Conservation (phyloP, 2,888 invertebrate genomes). For the Gibbula magus region DNA sequence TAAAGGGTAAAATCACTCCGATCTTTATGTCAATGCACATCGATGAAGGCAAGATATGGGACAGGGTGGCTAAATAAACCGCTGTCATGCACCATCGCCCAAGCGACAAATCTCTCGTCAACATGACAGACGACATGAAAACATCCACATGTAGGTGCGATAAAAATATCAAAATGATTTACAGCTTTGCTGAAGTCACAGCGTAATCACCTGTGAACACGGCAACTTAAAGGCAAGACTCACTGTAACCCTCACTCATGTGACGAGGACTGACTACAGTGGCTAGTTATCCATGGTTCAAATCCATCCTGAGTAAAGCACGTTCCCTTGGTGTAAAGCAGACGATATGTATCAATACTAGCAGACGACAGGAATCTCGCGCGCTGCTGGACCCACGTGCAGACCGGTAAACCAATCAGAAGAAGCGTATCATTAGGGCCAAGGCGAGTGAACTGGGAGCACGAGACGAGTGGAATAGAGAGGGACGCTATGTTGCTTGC, state of each 20-base stretch:
- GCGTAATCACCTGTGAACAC: too few species aligned
- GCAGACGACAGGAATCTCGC: constrained; percentile 19
- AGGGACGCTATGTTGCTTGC: too few species aligned
- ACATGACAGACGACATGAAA: neutral
- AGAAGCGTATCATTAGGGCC: neutral
- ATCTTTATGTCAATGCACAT: constrained; percentile 50
- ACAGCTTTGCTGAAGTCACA: too few species aligned
- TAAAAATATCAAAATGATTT: too few species aligned
- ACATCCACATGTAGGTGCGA: too few species aligned
- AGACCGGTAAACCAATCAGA: neutral
- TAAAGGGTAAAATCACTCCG: constrained; percentile 69
- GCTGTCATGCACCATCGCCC: neutral
- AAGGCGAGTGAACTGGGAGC: neutral
- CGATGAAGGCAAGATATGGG: neutral
- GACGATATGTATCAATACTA: constrained; percentile 20
- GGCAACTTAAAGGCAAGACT: too few species aligned
- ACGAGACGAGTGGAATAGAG: too few species aligned
- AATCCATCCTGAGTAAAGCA: neutral
- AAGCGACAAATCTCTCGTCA: neutral
- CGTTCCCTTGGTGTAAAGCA: neutral
- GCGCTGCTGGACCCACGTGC: constrained; percentile 16
- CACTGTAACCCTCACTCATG: too few species aligned
- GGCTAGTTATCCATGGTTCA: too few species aligned
- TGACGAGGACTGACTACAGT: too few species aligned
- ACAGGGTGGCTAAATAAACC: neutral